These are phyloP conservation scores for Cryptus viduatorius DNA, from an alignment of 2,888 invertebrate genomes.

Conservation along the genomic window DNA sequence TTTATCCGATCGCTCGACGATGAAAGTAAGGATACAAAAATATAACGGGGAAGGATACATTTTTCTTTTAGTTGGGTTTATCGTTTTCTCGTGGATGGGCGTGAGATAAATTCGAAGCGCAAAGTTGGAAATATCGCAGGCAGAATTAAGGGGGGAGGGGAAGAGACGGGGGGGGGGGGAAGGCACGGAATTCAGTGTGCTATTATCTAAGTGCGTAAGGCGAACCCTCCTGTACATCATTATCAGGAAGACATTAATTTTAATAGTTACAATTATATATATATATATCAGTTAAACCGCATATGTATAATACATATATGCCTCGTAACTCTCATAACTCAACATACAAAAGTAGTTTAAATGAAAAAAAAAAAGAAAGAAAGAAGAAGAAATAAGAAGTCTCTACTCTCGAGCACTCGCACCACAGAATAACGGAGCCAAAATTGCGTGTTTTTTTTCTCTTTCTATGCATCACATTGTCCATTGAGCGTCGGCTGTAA, in stretches of 20 bases:
- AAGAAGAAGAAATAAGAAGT: conserved; percentile 62
- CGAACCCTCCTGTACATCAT: conserved; percentile 73
- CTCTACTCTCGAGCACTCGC: conserved; percentile 70
- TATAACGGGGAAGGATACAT: conserved; percentile 43
- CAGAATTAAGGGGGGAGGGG: conserved; percentile 48
- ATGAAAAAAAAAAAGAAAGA: conserved; percentile 55
- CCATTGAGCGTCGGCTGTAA: conserved; percentile 71
- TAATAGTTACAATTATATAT: conserved; percentile 65
- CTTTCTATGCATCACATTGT: conserved; percentile 69
- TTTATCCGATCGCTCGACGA: conserved; percentile 52
- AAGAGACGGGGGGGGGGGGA: conserved; percentile 78
- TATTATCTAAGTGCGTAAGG: conserved; percentile 75
- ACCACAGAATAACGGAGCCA: conserved; percentile 84
- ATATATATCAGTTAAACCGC: conserved; percentile 62
- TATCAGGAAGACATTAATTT: conserved; percentile 77
- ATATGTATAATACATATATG: conserved; percentile 62
- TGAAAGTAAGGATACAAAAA: conserved; percentile 57
- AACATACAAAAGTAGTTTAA: conserved; percentile 68
- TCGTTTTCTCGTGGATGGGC: conserved; percentile 46
- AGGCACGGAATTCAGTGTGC: conserved; percentile 80
- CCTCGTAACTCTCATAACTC: conserved; percentile 65
- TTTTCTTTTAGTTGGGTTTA: conserved; percentile 8
- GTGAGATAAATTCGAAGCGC: conserved; percentile 62
- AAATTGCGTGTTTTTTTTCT: conserved; percentile 64
- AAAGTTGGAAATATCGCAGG: conserved; percentile 60